Conservation (phyloP, 2,113 vertebrate genomes). For the Crotalus horridus region DNA sequence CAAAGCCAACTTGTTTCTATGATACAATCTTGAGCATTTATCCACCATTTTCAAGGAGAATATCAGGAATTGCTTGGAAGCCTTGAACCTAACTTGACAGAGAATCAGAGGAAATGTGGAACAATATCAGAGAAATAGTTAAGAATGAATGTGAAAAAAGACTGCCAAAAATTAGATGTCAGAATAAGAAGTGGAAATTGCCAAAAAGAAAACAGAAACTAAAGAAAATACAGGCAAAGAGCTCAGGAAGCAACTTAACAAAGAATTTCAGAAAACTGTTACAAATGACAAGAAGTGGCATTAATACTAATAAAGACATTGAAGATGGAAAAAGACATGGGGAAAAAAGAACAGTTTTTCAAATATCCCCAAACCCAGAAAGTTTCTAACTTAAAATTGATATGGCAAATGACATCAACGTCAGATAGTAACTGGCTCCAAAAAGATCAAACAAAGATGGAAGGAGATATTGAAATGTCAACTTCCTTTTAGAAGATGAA, state of each 20-base stretch:
- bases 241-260: neutral
- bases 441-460: neutral
- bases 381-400: neutral
- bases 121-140: neutral
- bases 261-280: neutral
- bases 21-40: neutral
- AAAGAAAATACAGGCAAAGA: neutral
- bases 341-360: neutral
- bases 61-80: neutral
- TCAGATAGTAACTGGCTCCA: neutral
- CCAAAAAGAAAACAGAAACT: neutral
- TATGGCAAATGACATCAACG: neutral
- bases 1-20: neutral
- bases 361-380: neutral
- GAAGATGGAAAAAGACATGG: neutral
- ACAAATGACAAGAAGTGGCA: neutral
- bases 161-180: neutral
- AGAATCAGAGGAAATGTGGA: neutral
- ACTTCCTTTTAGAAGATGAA: neutral
- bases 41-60: neutral
- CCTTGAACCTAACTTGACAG: neutral
- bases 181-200: neutral
- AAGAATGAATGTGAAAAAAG: neutral
- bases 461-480: neutral
- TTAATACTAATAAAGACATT: neutral